Evolutionary conservation across 2,113 vertebrate genomes (phyloP).

Genomic region (Jaculus jaculus): DNA sequence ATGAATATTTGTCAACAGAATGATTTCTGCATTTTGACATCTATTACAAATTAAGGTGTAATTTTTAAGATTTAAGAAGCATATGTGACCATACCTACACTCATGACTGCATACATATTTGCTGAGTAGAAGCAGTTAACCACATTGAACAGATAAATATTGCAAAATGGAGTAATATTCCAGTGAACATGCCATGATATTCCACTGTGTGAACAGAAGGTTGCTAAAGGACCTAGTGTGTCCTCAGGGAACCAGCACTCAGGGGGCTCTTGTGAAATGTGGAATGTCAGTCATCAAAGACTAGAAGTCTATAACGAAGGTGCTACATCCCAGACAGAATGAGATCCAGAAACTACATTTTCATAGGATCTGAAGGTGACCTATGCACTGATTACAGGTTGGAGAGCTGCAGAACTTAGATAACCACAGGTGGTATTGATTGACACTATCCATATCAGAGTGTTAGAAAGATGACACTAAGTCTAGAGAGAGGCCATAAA

Average conservation of each 20-base stretch:
- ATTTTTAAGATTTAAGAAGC: not conserved
- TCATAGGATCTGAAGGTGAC: not conserved
- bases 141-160: not conserved
- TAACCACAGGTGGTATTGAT: not conserved
- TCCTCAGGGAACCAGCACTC: not conserved
- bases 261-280: not conserved
- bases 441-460: too few relatives aligned
- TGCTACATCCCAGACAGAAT: not conserved
- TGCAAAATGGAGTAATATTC: not conserved
- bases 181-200: too few relatives aligned
- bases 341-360: not conserved
- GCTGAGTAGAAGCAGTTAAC: not conserved
- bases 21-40: not conserved
- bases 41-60: not conserved
- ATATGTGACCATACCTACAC: not conserved
- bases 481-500: not conserved
- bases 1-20: conserved; percentile 11
- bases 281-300: not conserved
- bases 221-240: not conserved
- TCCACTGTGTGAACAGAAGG: not conserved
- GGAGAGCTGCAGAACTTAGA: not conserved
- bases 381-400: not conserved
- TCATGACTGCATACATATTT: not conserved
- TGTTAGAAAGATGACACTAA: rapidly evolving
- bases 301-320: not conserved